Conservation (phyloP, 2,113 vertebrate species). For the Myotis davidii region DNA sequence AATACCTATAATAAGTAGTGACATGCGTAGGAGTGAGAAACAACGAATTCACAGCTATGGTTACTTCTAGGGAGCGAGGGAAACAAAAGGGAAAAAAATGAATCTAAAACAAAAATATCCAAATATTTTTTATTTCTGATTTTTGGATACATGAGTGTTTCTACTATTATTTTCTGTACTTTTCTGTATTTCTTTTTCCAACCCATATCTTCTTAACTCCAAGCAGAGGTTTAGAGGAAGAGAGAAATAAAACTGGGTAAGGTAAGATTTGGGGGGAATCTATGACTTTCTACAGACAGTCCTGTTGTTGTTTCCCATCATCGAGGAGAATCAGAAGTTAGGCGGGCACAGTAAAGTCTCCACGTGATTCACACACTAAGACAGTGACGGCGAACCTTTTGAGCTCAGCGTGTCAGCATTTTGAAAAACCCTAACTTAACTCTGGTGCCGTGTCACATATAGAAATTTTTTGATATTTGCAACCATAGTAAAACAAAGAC, state of each 20-base stretch:
- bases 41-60: neutral
- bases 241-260: neutral
- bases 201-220: neutral
- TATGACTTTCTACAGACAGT: neutral
- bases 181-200: neutral
- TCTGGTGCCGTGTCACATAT: too few relatives aligned
- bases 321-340: neutral
- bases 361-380: neutral
- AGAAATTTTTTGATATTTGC: too few relatives aligned
- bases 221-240: neutral
- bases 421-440: too few relatives aligned
- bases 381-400: neutral
- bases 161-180: neutral
- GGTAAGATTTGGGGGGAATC: neutral
- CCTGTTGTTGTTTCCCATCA: neutral
- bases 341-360: neutral
- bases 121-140: neutral
- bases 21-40: neutral
- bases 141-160: neutral
- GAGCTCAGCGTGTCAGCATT: too few relatives aligned
- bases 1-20: neutral
- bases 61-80: neutral
- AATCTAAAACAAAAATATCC: conserved; percentile 16
- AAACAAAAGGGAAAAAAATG: neutral
- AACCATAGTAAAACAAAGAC: too few relatives aligned